A percentile compares a stretch with the other conserved stretches of the same genome.
These are phyloP conservation scores for Tachypleus tridentatus DNA, from an alignment of 1,140 invertebrate species.

Conservation along the genomic window DNA sequence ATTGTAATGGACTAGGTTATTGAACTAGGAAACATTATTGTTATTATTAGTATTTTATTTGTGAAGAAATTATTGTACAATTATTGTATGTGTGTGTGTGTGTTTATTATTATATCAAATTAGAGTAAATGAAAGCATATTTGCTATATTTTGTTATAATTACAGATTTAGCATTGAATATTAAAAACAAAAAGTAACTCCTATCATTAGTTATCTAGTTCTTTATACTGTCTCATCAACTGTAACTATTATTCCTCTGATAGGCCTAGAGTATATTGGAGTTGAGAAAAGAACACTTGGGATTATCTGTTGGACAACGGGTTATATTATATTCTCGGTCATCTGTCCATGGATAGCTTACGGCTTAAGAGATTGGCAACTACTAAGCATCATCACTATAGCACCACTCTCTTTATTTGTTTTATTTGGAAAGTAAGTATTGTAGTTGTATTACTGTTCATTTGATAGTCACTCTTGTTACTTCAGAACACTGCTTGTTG, in stretches of 20 bases:
- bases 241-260: too few species aligned
- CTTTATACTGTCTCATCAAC: too few species aligned
- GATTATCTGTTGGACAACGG: constrained; percentile 21
- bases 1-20: not conserved
- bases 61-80: too few species aligned
- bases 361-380: constrained; percentile 17
- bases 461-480: not conserved
- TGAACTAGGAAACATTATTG: too few species aligned
- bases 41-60: not conserved
- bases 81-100: too few species aligned
- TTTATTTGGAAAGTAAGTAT: constrained; percentile 16
- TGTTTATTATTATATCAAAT: too few species aligned
- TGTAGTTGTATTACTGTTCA: not conserved
- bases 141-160: too few species aligned
- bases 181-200: too few species aligned
- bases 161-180: too few species aligned
- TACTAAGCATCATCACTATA: constrained; percentile 17
- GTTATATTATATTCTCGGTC: constrained; percentile 22
- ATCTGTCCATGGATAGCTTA: constrained; percentile 23
- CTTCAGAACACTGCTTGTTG: not conserved
- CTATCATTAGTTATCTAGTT: too few species aligned
- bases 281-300: constrained; percentile 19
- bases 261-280: constrained; percentile 23
- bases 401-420: constrained; percentile 19
- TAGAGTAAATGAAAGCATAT: too few species aligned